phyloP scores from a whole-genome alignment of 2,888 invertebrate genomes.

The Thymelicus sylvestris region DNA sequence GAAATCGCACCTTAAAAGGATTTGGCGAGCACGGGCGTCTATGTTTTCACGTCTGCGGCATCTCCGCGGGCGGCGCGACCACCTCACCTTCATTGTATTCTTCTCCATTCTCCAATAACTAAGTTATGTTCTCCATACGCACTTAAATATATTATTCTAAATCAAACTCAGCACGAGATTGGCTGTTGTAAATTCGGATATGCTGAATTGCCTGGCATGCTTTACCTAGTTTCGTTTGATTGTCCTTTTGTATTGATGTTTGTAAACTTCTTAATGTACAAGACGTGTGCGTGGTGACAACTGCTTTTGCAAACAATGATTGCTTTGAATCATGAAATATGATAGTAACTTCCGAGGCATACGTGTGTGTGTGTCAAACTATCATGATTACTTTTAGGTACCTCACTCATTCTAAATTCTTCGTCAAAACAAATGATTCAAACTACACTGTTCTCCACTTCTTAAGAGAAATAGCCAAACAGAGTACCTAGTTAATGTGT shows the following conservation, averaged over 20 bases:
- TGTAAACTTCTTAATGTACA: slow-evolving; percentile 23
- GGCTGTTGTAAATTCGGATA: slow-evolving; percentile 39
- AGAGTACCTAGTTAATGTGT: too few species aligned
- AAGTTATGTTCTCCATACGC: slow-evolving; percentile 29
- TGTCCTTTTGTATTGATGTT: slow-evolving; percentile 21
- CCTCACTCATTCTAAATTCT: too few species aligned
- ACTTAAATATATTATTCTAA: slow-evolving; percentile 41
- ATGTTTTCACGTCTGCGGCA: slow-evolving; percentile 71
- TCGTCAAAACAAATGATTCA: too few species aligned
- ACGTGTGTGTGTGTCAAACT: too few species aligned
- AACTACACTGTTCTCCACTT: too few species aligned
- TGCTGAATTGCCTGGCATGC: slow-evolving; percentile 3
- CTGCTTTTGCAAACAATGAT: too few species aligned
- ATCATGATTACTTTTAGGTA: too few species aligned
- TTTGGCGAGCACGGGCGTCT: slow-evolving; percentile 62
- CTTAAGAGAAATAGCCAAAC: too few species aligned
- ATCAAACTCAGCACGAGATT: slow-evolving; percentile 43
- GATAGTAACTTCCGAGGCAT: background rate
- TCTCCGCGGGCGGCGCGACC: slow-evolving; percentile 66
- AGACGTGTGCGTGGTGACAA: background rate
- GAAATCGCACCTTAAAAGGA: slow-evolving; percentile 56
- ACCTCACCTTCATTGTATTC: slow-evolving; percentile 60
- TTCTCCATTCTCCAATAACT: slow-evolving; percentile 32
- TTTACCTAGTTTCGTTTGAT: slow-evolving; percentile 14
- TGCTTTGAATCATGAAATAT: background rate